Conservation (phyloP, 2,888 invertebrate genomes). For the Agrochola lychnidis region DNA sequence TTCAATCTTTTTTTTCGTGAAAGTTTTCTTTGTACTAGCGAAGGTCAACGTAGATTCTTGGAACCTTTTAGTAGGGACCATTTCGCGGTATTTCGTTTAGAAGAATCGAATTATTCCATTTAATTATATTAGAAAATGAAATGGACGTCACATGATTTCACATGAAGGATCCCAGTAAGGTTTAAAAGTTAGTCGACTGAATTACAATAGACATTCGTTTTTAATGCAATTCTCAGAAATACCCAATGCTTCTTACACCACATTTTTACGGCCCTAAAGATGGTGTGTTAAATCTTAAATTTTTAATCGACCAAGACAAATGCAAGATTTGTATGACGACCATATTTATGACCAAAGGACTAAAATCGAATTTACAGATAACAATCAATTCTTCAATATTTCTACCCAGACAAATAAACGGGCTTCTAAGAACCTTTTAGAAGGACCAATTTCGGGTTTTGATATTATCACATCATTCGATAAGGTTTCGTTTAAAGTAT, state of each 20-base stretch:
- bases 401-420: conserved; percentile 10
- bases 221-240: not conserved
- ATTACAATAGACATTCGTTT: not conserved
- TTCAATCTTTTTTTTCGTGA: conserved; percentile 1
- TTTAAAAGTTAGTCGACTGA: not conserved
- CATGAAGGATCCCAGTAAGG: not conserved
- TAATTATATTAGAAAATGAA: not conserved
- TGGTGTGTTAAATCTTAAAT: not conserved
- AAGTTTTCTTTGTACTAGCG: not conserved
- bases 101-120: conserved; percentile 14
- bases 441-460: conserved; percentile 1
- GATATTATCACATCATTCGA: not conserved
- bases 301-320: not conserved
- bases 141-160: not conserved
- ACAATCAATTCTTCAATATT: conserved; percentile 4
- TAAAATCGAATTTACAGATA: not conserved
- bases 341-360: not conserved
- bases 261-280: not conserved
- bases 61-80: conserved; percentile 14
- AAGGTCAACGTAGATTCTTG: conserved; percentile 3
- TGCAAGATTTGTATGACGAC: not conserved
- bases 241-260: not conserved
- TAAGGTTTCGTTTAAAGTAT: not conserved
- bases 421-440: not conserved
- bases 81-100: conserved; percentile 4